A percentile compares a stretch with the other conserved stretches of the same genome.
Conservation (phyloP, 2,888 invertebrate species). For the Epistrophella euchroma region DNA sequence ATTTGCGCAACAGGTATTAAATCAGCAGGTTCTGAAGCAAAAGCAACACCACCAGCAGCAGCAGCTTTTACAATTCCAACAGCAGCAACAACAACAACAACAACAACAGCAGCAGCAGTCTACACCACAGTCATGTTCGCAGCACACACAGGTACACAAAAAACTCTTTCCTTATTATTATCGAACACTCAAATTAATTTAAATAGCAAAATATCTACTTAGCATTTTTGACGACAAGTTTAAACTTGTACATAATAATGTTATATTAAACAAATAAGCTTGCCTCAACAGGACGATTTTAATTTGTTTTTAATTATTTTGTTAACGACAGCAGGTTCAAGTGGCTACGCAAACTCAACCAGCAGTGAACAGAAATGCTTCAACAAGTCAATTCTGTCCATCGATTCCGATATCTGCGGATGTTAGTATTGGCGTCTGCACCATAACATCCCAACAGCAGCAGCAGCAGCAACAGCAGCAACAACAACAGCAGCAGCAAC, state of each 20-base stretch:
- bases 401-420: slow-evolving; percentile 78
- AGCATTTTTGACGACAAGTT: background rate
- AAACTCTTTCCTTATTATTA: background rate
- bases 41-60: slow-evolving; percentile 80
- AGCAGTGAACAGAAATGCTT: slow-evolving; percentile 78
- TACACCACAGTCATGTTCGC: slow-evolving; percentile 72
- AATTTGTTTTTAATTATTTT: slow-evolving; percentile 33
- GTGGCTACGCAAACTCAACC: slow-evolving; percentile 87
- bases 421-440: slow-evolving; percentile 78
- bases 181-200: background rate
- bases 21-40: slow-evolving; percentile 80
- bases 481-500: slow-evolving; percentile 76
- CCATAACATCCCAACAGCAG: slow-evolving; percentile 75
- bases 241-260: background rate
- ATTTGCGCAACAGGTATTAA: slow-evolving; percentile 79
- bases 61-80: slow-evolving; percentile 57
- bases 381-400: slow-evolving; percentile 79
- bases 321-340: slow-evolving; percentile 85
- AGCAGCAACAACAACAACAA: slow-evolving; percentile 77
- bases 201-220: slow-evolving; percentile 4
- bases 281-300: background rate
- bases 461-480: slow-evolving; percentile 76
- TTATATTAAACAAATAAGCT: background rate
- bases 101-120: slow-evolving; percentile 78
- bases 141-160: slow-evolving; percentile 77